Conservation (phyloP, 2,888 invertebrate genomes). For the Ichneumon xanthorius region DNA sequence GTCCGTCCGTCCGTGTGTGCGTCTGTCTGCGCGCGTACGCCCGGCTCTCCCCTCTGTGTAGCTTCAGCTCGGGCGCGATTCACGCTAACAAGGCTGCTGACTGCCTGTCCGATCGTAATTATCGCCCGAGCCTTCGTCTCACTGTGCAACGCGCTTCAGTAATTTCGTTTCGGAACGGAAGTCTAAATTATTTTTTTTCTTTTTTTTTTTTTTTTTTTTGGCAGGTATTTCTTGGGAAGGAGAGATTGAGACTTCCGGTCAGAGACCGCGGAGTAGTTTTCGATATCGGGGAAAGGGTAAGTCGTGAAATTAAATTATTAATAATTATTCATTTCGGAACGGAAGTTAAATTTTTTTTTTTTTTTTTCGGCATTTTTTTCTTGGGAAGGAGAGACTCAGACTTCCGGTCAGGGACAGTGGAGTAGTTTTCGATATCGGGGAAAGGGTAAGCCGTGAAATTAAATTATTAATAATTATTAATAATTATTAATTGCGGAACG, state of each 20-base stretch:
- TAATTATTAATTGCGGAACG: too few species aligned
- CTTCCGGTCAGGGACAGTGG: neutral
- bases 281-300: neutral
- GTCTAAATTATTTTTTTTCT: conserved; percentile 25
- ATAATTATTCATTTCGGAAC: neutral
- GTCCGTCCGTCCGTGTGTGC: neutral
- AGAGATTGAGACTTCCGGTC: neutral
- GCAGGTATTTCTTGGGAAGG: neutral
- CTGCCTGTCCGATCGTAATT: conserved; percentile 67
- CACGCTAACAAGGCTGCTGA: conserved; percentile 63
- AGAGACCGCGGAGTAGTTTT: neutral
- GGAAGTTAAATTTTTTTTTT: conserved; percentile 48
- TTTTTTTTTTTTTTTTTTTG: conserved; percentile 28
- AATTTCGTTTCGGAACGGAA: conserved; percentile 55
- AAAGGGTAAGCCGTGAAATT: neutral
- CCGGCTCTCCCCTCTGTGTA: conserved; percentile 28
- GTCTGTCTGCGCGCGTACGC: neutral
- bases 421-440: neutral
- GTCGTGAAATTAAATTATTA: neutral
- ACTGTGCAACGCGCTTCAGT: conserved; percentile 47
- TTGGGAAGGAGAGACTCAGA: neutral
- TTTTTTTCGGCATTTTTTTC: neutral
- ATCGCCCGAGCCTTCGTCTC: conserved; percentile 43
- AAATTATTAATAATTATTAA: neutral
- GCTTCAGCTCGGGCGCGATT: conserved; percentile 58